These are phyloP conservation scores for Megathymus violae DNA, from an alignment of 1,140 invertebrate genomes.

Conservation along the genomic window DNA sequence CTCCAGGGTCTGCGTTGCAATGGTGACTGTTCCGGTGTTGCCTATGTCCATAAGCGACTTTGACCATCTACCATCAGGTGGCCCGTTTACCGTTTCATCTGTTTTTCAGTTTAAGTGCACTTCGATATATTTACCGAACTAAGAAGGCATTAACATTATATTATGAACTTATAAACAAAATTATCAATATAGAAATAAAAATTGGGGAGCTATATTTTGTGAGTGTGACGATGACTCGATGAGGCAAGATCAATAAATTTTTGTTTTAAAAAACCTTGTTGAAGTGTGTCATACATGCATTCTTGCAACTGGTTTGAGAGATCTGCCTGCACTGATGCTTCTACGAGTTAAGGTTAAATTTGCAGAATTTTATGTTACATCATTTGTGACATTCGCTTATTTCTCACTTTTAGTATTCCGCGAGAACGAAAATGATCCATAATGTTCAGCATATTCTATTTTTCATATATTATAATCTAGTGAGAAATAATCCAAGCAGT, in stretches of 20 bases:
- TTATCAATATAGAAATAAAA: slow-evolving; percentile 38
- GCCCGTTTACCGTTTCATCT: too few relatives aligned
- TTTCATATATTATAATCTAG: too few relatives aligned
- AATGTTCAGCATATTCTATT: too few relatives aligned
- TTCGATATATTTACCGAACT: too few relatives aligned
- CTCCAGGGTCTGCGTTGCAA: too few relatives aligned
- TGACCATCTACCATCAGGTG: too few relatives aligned
- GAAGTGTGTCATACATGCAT: slow-evolving; percentile 64
- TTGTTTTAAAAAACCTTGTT: slow-evolving; percentile 62
- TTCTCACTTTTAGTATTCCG: slow-evolving; percentile 28
- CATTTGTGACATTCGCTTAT: slow-evolving; percentile 36
- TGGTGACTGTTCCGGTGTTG: too few relatives aligned
- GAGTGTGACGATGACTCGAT: slow-evolving; percentile 47
- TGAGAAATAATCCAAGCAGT: too few relatives aligned
- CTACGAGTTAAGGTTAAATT: slow-evolving; percentile 41
- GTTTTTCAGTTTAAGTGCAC: too few relatives aligned
- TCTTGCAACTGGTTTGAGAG: slow-evolving; percentile 62
- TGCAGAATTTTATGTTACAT: slow-evolving; percentile 34
- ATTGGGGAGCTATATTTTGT: slow-evolving; percentile 48
- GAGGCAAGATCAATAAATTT: slow-evolving; percentile 64
- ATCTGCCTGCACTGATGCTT: slow-evolving; percentile 48
- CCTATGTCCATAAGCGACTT: too few relatives aligned
- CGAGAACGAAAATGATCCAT: neutral
- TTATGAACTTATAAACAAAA: slow-evolving; percentile 27
- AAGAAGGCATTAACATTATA: too few relatives aligned